Base-by-base conservation (phyloP, 1,140 invertebrate species). In the Battus philenor region DNA sequence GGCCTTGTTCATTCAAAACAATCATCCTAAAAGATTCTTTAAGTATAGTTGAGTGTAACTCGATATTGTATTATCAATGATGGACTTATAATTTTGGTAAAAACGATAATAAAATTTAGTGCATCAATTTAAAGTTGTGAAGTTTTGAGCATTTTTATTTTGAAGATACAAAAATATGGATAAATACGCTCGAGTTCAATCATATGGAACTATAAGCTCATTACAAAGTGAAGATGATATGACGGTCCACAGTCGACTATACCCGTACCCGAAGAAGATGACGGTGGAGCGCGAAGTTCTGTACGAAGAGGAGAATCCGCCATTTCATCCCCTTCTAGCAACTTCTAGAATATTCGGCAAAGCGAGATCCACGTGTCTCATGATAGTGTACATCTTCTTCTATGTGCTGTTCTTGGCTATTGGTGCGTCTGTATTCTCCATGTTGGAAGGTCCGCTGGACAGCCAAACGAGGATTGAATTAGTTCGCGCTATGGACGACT, bases 371-470 rank as follows among this genome's bases (percentile, higher is more conserved):
- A 79, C 87, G 0, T 80, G 79, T 13, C 68, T 90, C 2, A 65
- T 90, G 22, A 33, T 80, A 7, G 58, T 88, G 13, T 91, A 90
- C 48, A 59, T 90, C 4, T 63, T 93, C 0, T 90, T 93, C 61
- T 95, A 93, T 55, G 77, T 91, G 10, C 86, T 89, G 3, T 95
- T 93, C 74, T 84, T 95, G 45, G 78, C 92, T 7, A 86, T 92
- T 32, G 94, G 94, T 1, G 93, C 92, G 0, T 76, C 92, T 18
- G 89, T 95, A 18, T 95, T 96, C 76, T 91, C 93, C 49, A 88
- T 90, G 8, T 79, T 95, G 36, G 94, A 96, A 78, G 88, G 89
- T 1, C 91, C 92, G 0, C 62, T 88, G 31, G 93, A 95, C 71
- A 78, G 86, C 30, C 68, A 87, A 13, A 75, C 90, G 1, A 83